Evolutionary conservation across 2,113 vertebrate genomes (phyloP).

Genomic region (Polypterus senegalus): DNA sequence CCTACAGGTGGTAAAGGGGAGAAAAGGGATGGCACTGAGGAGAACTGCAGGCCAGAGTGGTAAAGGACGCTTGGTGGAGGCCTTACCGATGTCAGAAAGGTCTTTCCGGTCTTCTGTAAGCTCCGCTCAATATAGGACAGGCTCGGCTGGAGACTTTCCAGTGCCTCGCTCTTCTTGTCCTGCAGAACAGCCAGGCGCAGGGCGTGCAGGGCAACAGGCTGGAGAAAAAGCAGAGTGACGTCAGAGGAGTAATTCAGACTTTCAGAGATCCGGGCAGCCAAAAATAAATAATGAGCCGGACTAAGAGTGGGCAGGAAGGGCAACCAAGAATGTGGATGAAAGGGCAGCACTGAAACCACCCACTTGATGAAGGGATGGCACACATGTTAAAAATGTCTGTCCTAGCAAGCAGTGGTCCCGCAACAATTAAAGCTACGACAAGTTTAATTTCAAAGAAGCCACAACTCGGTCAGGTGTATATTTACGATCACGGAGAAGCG

Average conservation of each 20-base stretch:
- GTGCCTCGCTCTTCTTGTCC: slow-evolving; percentile 53
- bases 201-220: slow-evolving; percentile 58
- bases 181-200: slow-evolving; percentile 60
- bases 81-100: slow-evolving; percentile 65
- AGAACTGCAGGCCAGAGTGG: neutral
- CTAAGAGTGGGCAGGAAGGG: no score
- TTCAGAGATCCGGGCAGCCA: neutral
- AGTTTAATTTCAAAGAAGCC: no score
- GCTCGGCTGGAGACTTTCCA: slow-evolving; percentile 33
- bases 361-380: no score
- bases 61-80: neutral
- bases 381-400: no score
- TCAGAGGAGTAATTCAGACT: neutral
- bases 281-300: no score
- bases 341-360: no score
- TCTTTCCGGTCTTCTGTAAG: slow-evolving; percentile 36
- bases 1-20: slow-evolving; percentile 37
- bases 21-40: neutral
- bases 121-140: slow-evolving; percentile 59
- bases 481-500: no score
- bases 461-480: no score
- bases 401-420: no score
- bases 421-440: no score
- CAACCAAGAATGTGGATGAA: no score
- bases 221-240: slow-evolving; percentile 1